These are phyloP conservation scores for Octopus bimaculoides DNA, from an alignment of 1,140 invertebrate genomes.

Conservation along the genomic window DNA sequence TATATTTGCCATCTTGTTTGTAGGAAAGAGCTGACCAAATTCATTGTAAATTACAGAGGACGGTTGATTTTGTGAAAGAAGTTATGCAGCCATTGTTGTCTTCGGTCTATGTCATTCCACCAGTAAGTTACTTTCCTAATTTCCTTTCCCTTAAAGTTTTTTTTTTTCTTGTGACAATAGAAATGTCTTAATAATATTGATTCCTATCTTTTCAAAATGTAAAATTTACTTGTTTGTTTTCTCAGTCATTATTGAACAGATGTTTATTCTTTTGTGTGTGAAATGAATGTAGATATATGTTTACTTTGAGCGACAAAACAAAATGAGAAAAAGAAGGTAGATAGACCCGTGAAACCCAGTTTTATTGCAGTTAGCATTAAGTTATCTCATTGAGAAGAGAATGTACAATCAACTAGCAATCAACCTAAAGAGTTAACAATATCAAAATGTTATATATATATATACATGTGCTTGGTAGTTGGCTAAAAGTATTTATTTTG, in stretches of 20 bases:
- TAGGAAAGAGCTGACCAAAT: slow-evolving; percentile 11
- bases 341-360: too few relatives aligned
- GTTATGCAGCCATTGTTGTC: slow-evolving; percentile 10
- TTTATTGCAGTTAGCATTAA: too few relatives aligned
- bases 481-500: too few relatives aligned
- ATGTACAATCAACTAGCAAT: too few relatives aligned
- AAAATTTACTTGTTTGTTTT: background rate
- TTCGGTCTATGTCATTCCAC: slow-evolving; percentile 5
- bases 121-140: background rate
- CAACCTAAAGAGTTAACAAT: background rate
- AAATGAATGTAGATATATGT: background rate
- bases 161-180: background rate
- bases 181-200: too few relatives aligned
- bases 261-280: background rate
- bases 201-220: too few relatives aligned
- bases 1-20: background rate
- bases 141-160: background rate
- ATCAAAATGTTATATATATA: background rate
- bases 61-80: slow-evolving; percentile 12
- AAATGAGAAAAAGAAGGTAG: background rate
- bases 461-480: background rate
- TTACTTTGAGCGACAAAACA: background rate
- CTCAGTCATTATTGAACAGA: background rate
- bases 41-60: slow-evolving; percentile 11
- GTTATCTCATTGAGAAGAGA: too few relatives aligned